phyloP scores from a whole-genome alignment of 2,888 invertebrate species.

The Griposia aprilina region DNA sequence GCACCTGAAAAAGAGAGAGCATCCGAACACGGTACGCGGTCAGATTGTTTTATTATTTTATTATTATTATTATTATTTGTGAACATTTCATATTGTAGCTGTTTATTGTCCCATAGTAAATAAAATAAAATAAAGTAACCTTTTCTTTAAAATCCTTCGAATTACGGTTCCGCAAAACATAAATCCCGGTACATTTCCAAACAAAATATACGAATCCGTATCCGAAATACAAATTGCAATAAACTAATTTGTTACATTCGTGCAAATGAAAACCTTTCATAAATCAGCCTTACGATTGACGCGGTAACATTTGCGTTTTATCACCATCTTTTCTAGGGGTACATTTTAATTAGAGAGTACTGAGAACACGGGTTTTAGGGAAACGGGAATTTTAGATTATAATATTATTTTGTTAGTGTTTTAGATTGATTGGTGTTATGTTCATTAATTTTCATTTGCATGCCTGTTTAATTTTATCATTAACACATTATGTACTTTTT shows the following conservation, averaged over 20 bases:
- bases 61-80: no score
- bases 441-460: slow-evolving; percentile 1
- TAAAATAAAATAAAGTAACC: background rate
- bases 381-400: background rate
- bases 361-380: background rate
- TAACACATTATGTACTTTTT: no score
- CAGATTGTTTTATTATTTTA: no score
- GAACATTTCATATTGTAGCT: no score
- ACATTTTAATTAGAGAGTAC: slow-evolving; percentile 74
- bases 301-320: slow-evolving; percentile 82
- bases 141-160: slow-evolving; percentile 6
- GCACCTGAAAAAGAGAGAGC: no score
- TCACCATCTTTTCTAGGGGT: slow-evolving; percentile 74
- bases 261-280: slow-evolving; percentile 76
- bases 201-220: slow-evolving; percentile 63
- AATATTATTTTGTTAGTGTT: slow-evolving; percentile 2
- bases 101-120: no score
- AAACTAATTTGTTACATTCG: slow-evolving; percentile 77
- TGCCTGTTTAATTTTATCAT: no score
- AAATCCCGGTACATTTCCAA: slow-evolving; percentile 57
- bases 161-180: slow-evolving; percentile 10
- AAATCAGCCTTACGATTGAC: slow-evolving; percentile 80
- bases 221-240: slow-evolving; percentile 76
- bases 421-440: background rate
- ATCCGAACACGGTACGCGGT: no score